phyloP scores from a whole-genome alignment of 2,113 vertebrate species.

The Phylloscopus trochilus region DNA sequence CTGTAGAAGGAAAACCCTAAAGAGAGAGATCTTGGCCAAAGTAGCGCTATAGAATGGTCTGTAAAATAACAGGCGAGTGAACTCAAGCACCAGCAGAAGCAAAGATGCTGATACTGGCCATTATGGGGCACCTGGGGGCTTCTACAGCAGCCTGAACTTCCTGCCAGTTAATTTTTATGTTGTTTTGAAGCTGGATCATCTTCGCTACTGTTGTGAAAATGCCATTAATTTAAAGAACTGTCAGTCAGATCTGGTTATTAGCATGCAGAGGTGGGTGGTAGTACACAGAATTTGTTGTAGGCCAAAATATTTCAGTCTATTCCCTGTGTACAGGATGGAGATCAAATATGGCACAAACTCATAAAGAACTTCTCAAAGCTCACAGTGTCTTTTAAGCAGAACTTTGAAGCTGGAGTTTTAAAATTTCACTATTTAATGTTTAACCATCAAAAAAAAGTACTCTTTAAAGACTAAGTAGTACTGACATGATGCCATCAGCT shows the following conservation, averaged over 20 bases:
- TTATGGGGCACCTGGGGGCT: slow-evolving; percentile 20
- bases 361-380: not conserved
- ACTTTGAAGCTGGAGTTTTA: not conserved
- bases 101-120: not conserved
- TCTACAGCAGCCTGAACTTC: slow-evolving; percentile 55
- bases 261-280: not conserved
- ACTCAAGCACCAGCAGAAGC: not conserved
- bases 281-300: not conserved
- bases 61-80: slow-evolving; percentile 37
- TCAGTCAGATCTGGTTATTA: slow-evolving; percentile 26
- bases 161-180: slow-evolving; percentile 60
- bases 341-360: not conserved
- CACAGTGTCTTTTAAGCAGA: not conserved
- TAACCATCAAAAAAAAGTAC: not conserved
- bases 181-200: slow-evolving; percentile 65
- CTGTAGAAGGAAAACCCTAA: not conserved
- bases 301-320: not conserved
- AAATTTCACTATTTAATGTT: not conserved
- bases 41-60: not conserved
- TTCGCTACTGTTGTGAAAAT: slow-evolving; percentile 61
- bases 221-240: slow-evolving; percentile 27
- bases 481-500: not conserved
- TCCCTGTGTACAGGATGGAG: not conserved
- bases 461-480: not conserved
- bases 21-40: not conserved